Percentiles rank a stretch among this genome's conserved stretches.
Evolutionary conservation across 2,888 invertebrate species (phyloP).

Genomic region (Monopis laevigella): DNA sequence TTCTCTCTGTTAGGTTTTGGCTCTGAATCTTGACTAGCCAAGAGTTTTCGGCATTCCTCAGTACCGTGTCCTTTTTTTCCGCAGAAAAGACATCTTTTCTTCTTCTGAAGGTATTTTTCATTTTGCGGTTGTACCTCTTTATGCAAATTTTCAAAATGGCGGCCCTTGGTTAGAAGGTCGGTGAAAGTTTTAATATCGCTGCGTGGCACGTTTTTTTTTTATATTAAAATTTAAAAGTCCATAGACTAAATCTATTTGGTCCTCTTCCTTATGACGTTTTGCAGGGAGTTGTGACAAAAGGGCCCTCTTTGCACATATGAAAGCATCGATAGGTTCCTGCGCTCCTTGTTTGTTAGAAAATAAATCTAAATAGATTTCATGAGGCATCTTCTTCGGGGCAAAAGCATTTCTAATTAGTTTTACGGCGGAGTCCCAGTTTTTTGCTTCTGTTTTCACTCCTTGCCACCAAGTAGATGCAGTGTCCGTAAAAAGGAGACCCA

Average conservation of each 20-base stretch:
- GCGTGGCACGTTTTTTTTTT: slow-evolving; percentile 13
- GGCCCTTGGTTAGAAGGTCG: slow-evolving; percentile 12
- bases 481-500: too few species aligned
- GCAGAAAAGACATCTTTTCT: slow-evolving; percentile 2
- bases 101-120: background rate
- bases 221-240: slow-evolving; percentile 16
- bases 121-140: background rate
- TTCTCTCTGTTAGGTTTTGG: background rate
- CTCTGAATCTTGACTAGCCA: background rate
- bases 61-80: background rate
- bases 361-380: too few species aligned
- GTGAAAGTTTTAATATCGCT: slow-evolving; percentile 12
- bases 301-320: slow-evolving; percentile 18
- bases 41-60: slow-evolving; percentile 5
- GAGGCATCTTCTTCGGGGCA: too few species aligned
- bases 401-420: too few species aligned
- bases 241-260: slow-evolving; percentile 20
- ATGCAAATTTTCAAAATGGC: slow-evolving; percentile 12
- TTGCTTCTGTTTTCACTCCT: background rate
- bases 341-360: slow-evolving; percentile 16
- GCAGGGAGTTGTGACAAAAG: slow-evolving; percentile 18
- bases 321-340: too few species aligned
- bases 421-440: too few species aligned
- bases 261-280: slow-evolving; percentile 17
- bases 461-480: too few species aligned